Base-by-base conservation (phyloP, 2,113 vertebrate species). In the Eretmochelys imbricata region DNA sequence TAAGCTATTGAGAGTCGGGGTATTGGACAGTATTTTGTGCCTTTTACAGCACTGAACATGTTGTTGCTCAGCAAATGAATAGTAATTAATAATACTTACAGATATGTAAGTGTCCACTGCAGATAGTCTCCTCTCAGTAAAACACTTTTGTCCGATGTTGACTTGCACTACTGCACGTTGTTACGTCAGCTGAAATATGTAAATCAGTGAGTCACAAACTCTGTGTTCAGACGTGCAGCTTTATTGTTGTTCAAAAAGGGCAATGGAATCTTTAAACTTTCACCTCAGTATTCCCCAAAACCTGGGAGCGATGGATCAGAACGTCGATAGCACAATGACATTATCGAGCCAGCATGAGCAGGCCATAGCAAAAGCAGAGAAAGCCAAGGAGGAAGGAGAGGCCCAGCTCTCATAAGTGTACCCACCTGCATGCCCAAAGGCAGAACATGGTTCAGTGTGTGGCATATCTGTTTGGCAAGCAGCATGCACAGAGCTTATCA, bases 101-200 rank as follows among this genome's bases (percentile, higher is more conserved):
- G 85, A 90, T 80, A 89, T 2, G 1, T 25, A 80, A 88, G 79
- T 80, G 50, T 48, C 62, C 20, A 38, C 55, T 10, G 62, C 55
- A 88, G 85, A 88, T 90, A 95, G 31, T 92, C 82, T 78, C 38
- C 48, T 91, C 89, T 78, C 49, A 48, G 83, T 80, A 65, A 94
- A 90, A 20, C 80, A 89, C 72, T 62, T 89, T 89, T 57, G 62
- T 7, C n/a, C 76, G 62, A 25, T 48, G 80, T 84, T 48, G 35
- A 69, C 62, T 91, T 46, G 29, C 59, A 87, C 51, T 72, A 31
- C 84, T 88, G 62, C 55, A 75, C 62, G 93, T 96, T 78, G 76
- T 78, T 84, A 86, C 53, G 89, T 80, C 46, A 95, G 17, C 29
- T 91, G 78, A 90, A 97, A 92, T 53, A 62, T 6, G 38, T 82